phyloP scores from a whole-genome alignment of 1,140 invertebrate species.

The Cotesia vestalis region DNA sequence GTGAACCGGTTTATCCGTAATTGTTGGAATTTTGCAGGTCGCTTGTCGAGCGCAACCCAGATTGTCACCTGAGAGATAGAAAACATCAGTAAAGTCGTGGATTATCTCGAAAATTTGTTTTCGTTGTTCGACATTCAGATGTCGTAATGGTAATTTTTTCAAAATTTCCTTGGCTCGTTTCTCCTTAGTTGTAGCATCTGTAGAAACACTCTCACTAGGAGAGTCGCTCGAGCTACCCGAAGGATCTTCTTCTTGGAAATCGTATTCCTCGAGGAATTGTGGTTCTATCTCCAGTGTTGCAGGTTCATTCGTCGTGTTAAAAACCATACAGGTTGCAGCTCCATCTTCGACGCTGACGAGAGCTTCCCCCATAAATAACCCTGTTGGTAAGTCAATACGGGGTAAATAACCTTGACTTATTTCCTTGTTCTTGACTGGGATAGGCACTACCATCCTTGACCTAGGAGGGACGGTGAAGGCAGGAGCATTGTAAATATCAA shows the following conservation, averaged over 20 bases:
- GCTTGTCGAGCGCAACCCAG: neutral
- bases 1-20: no score
- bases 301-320: neutral
- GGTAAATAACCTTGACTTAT: constrained; percentile 9
- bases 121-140: neutral
- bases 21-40: neutral
- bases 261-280: neutral
- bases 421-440: neutral
- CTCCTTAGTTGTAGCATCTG: neutral
- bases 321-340: neutral
- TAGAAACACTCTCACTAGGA: neutral
- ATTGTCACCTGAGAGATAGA: constrained; percentile 22
- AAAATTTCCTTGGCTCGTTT: neutral
- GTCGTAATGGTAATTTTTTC: neutral
- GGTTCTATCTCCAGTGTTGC: neutral
- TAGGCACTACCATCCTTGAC: neutral
- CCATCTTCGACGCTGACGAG: neutral
- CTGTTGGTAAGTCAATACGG: neutral
- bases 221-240: neutral
- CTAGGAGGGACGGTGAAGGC: neutral
- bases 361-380: constrained; percentile 11
- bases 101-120: neutral
- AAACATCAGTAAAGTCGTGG: neutral
- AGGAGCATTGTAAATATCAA: neutral
- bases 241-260: neutral